Percentiles rank a stretch among this genome's conserved stretches.
phyloP scores from a whole-genome alignment of 1,140 invertebrate species.

The Penaeus japonicus region DNA sequence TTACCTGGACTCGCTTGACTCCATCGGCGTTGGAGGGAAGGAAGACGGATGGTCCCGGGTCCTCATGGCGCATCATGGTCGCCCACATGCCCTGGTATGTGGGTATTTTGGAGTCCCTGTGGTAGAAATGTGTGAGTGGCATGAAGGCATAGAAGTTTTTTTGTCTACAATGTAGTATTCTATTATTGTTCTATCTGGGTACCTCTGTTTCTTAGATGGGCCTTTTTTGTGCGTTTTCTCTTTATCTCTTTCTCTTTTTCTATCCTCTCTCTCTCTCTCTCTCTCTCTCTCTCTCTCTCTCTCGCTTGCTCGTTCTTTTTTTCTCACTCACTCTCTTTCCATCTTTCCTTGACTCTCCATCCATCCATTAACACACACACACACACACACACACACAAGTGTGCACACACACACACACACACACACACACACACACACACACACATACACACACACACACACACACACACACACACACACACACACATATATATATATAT shows the following conservation, averaged over 20 bases:
- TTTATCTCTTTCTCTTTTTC: neutral
- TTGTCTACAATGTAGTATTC: too few species aligned
- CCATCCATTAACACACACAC: too few species aligned
- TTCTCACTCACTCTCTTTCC: neutral
- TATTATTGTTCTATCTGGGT: too few species aligned
- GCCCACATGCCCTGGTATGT: constrained; percentile 93
- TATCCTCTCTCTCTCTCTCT: neutral
- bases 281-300: neutral
- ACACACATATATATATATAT: too few species aligned
- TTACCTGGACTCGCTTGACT: constrained; percentile 75
- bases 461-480: too few species aligned
- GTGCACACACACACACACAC: too few species aligned
- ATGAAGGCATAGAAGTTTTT: neutral
- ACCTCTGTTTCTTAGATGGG: too few species aligned
- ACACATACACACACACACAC: too few species aligned
- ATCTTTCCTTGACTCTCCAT: neutral
- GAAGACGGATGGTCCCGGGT: constrained; percentile 83
- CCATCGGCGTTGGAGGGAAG: constrained; percentile 81
- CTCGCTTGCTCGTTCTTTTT: neutral
- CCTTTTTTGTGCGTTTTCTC: neutral
- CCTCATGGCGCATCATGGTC: constrained; percentile 78
- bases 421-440: too few species aligned
- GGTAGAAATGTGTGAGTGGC: neutral
- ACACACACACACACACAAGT: too few species aligned
- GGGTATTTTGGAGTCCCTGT: constrained; percentile 87